Conservation (phyloP, 2,888 invertebrate genomes). For the Steinernema carpocapsae region DNA sequence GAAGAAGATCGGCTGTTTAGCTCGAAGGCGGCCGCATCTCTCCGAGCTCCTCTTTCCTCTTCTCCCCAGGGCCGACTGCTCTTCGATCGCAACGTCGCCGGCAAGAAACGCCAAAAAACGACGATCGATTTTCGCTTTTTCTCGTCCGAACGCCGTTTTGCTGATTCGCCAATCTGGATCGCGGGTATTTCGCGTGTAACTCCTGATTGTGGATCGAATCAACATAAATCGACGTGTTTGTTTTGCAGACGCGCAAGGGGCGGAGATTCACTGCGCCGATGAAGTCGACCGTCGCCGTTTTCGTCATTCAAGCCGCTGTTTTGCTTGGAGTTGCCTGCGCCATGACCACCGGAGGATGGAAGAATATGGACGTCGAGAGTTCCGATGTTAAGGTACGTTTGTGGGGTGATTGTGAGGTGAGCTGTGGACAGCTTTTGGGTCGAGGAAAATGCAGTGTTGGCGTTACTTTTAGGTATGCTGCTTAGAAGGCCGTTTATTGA, state of each 20-base stretch:
- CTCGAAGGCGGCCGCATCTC: not conserved
- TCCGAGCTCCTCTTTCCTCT: not conserved
- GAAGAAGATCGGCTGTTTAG: not conserved
- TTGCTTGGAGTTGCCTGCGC: not conserved
- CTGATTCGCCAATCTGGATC: too few relatives aligned
- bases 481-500: not conserved
- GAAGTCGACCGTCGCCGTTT: not conserved
- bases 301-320: not conserved
- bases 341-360: constrained; percentile 40
- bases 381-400: constrained; percentile 36
- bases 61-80: not conserved
- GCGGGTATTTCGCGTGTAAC: too few relatives aligned
- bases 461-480: not conserved
- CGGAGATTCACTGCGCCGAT: too few relatives aligned
- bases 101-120: too few relatives aligned
- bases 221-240: not conserved
- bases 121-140: not conserved
- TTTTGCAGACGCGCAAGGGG: constrained; percentile 18
- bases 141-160: too few relatives aligned
- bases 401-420: not conserved
- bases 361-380: constrained; percentile 31
- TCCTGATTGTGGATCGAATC: not conserved
- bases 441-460: not conserved
- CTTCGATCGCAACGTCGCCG: not conserved
- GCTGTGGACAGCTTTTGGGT: not conserved